Base-by-base conservation (phyloP, 1,140 invertebrate genomes). In the Scaptodrosophila lebanonensis region DNA sequence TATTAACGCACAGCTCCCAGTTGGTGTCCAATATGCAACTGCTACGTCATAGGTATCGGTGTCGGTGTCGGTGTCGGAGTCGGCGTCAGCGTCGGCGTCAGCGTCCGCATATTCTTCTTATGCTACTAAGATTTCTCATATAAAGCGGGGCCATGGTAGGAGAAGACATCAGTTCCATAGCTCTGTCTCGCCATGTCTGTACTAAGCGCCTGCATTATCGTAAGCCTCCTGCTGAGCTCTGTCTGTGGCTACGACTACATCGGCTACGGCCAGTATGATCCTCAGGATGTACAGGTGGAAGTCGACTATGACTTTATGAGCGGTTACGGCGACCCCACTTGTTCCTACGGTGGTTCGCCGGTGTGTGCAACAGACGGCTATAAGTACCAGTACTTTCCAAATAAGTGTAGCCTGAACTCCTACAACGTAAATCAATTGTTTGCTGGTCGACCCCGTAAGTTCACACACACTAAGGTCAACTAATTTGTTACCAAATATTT, bases 301-400 rank as follows among this genome's bases (percentile, higher is more conserved):
- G n/a, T n/a, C n/a, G n/a, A 63, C 15, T 66, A 66, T 8, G n/a
- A 44, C 11, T 65, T 29, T 6, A 29, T 12, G 11, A 61, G 65
- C 18, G 36, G 3, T 11, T 27, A 44, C 52, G 58, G 44, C 12
- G 25, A 66, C 0, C 5, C 30, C 0, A 13, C 12, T 1, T 65
- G 62, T 16, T 25, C 43, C 8, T 43, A 61, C 2, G 38, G 18
- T 4, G 62, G 51, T 2, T 9, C 25, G 1, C 15, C 38, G 0
- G 61, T 48, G 0, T 65, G 62, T 11, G 61, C 51, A 29, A 39
- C 38, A 13, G 43, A 49, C 17, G 62, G 51, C 6, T 48, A 43
- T 17, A 25, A 0, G 2, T 64, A 49, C 9, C 30, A 48, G 16
- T 30, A 8, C 2, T 64, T 64, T 9, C 6, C 22, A n/a, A 65